Base-by-base conservation (phyloP, 30 jellyfish, hydroid and myxozoan species). In the Rhopilema esculentum region DNA sequence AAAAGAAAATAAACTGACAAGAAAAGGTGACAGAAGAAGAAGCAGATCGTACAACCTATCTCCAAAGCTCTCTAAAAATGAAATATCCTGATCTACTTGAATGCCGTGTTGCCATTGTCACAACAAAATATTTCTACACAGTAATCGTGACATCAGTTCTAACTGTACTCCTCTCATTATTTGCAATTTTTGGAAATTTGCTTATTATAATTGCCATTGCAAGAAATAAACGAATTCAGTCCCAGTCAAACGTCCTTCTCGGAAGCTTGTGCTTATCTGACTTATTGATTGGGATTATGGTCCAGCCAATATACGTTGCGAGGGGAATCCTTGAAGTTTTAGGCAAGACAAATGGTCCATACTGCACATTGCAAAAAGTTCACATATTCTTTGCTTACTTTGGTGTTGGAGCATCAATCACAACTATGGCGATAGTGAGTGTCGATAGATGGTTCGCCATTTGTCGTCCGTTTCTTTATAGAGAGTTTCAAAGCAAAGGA, bases 371-470 rank as follows among this genome's bases (percentile, higher is more conserved):
- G 61, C 85, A n/a, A 24, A 40, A 67, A 25, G 27, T 80, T 51
- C 84, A 86, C 26, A 72, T 70, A 0, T 66, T 61, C 62, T 65
- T 80, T 69, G 94, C 96, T 0, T 91, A 91, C 80, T 73, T 85
- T 22, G 66, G 90, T 84, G 93, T 86, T 16, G 92, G 97, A 19
- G 75, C 88, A 24, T 91, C 97, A 0, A 49, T 91, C 15, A 62
- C 89, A 21, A 91, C 91, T 32, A 80, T 91, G 75, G 88, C 94
- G 19, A 57, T 91, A 6, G 85, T 91, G 65, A 82, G 96, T 27
- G 49, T 77, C 19, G 97, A 91, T 76, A 79, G 97, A 1, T 91
- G 91, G 89, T 49, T 84, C 29, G 97, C 97, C 0, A 91, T 91
- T 16, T 91, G 91, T 52, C 87, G 79, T 26, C 93, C 97, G 21